Evolutionary conservation across 2,888 invertebrate genomes (phyloP), one percentile per base, ranked within the genome.

Genomic region (Aphidius colemani): DNA sequence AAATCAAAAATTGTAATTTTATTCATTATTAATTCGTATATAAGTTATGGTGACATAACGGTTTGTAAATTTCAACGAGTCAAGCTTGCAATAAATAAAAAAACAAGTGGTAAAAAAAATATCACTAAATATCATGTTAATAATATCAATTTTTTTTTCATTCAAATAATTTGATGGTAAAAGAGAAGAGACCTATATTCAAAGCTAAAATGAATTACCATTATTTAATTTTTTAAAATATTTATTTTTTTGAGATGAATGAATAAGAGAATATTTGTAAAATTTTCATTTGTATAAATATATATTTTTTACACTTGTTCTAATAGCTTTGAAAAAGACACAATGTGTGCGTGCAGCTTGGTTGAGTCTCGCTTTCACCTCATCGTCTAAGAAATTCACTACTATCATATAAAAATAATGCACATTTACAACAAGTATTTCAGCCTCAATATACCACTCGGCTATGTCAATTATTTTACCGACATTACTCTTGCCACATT

Each of bases 41-140:
- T 30, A 67, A 67, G 70, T 64, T 69, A 69, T 73, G 71, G 72
- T 75, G 73, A 74, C 71, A 72, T 75, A 75, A 76, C 75, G 74
- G 75, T 76, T 70, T 65, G 69, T 71, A 70, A 73, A 76, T 76
- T 75, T 75, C 70, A 67, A 67, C 67, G 68, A 69, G 69, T 67
- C 67, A 66, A 66, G 69, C 59, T 59, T 61, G 30, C 30, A 30
- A 30, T 30, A 30, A 30, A 30, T 30, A 18, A 18, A 18, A 18
- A 18, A 18, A 18, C 13, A 2, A 18, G 13, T 18, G 13, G 13
- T 18, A 18, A 18, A 18, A 18, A 18, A 18, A 18, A 18, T 18
- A 18, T 2, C 13, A 18, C 13, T 18, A 18, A 18, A 18, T 18
- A 18, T 18, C 13, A 18, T 18, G 13, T 2, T 18, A 18, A 18